Percentiles rank a stretch among this genome's conserved stretches.
Evolutionary conservation across 2,113 vertebrate genomes (phyloP).

Genomic region (Coracopsis vasa): DNA sequence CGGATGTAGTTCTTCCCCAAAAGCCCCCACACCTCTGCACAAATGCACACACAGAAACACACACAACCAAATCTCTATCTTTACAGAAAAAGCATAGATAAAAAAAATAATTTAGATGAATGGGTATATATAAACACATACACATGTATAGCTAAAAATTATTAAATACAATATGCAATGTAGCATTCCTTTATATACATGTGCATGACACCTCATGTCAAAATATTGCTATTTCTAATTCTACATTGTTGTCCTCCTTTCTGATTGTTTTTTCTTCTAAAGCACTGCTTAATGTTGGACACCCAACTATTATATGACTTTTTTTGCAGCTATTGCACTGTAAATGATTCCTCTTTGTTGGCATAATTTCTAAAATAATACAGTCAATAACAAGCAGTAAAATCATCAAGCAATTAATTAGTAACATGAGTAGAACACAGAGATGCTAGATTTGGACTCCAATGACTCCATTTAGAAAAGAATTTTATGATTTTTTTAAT

Average conservation of each 20-base stretch:
- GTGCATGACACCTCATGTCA: rapidly evolving
- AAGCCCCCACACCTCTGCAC: rapidly evolving
- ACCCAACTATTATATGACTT: background rate
- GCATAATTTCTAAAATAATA: background rate
- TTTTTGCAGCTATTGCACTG: background rate
- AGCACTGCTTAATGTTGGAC: background rate
- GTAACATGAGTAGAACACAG: background rate
- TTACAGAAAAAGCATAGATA: background rate
- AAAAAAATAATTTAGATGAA: background rate
- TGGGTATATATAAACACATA: background rate
- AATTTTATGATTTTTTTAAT: background rate
- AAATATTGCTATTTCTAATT: background rate
- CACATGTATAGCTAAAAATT: background rate
- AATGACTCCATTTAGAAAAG: background rate
- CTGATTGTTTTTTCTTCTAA: background rate
- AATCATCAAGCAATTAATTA: background rate
- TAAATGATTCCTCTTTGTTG: background rate
- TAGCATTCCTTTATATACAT: background rate
- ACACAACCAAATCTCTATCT: background rate
- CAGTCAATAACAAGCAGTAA: background rate
- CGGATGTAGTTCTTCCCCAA: background rate
- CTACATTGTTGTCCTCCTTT: background rate
- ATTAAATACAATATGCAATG: background rate
- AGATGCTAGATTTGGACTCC: background rate
- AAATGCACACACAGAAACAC: background rate